Base-by-base conservation (phyloP, 2,888 invertebrate genomes). In the Ennomos quercinarius region DNA sequence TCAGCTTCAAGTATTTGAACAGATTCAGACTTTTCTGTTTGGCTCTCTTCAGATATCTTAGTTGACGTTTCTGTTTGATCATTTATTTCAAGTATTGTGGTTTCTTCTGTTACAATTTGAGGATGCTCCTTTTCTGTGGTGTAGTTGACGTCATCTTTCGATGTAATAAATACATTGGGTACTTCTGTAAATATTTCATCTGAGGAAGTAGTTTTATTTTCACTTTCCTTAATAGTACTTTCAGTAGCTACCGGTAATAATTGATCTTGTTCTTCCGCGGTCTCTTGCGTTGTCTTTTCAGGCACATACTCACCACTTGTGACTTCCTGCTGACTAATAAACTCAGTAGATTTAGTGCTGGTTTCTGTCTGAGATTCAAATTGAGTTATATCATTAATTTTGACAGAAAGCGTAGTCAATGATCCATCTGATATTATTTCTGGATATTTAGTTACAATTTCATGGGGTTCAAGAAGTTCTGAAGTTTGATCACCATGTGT, bases 191-290 rank as follows among this genome's bases (percentile, higher is more conserved):
- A 17, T 39, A 36, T 34, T 54, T 61, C 62, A 46, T 40, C 37
- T 46, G 12, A 8, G 35, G 43, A n/a, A 17, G 27, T 4, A n/a
- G 9, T 10, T 8, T 35, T 43, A 13, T 66, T 68, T 6, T 64
- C 57, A 51, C 57, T 54, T 36, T 59, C 50, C 61, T 61, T 35
- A 27, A 36, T 43, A 12, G 9, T 8, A 44, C 37, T 9, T 41
- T 57, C 49, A 8, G 54, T 58, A 45, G 51, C 12, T 43, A 13
- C 38, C 10, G 57, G 38, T 46, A 42, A 34, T 36, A 17, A 48
- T 27, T 40, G 44, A 0, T 44, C 46, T 50, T 44, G 42, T n/a
- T 44, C 41, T 27, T 52, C 54, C 13, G 43, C 43, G 9, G 36
- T 38, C 9, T 27, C 54, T 38, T 13, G n/a, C 57, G 52, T n/a